Evolutionary conservation across 1,140 invertebrate genomes (phyloP).

Genomic region (Riptortus pedestris): DNA sequence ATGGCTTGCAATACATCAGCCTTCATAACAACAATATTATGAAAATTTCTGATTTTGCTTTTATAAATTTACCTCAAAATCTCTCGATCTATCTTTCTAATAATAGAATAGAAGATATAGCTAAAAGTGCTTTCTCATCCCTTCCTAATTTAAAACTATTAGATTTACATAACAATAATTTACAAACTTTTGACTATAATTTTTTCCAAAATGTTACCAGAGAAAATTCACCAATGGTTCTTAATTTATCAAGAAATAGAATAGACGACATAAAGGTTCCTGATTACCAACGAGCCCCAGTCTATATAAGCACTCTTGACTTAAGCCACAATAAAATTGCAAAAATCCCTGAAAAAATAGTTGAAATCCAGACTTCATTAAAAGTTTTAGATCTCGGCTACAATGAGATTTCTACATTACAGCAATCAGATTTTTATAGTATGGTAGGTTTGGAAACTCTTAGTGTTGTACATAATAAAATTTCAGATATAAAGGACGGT

Average conservation of each 20-base stretch:
- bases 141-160: constrained; percentile 55
- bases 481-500: constrained; percentile 55
- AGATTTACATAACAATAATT: constrained; percentile 59
- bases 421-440: constrained; percentile 57
- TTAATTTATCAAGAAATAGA: constrained; percentile 59
- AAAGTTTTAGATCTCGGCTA: constrained; percentile 57
- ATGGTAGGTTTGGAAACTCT: constrained; percentile 60
- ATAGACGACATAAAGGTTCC: constrained; percentile 46
- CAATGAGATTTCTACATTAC: constrained; percentile 59
- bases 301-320: constrained; percentile 54
- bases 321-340: constrained; percentile 55
- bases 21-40: constrained; percentile 59
- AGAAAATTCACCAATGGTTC: constrained; percentile 45
- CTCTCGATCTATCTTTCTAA: constrained; percentile 56
- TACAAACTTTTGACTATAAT: constrained; percentile 53
- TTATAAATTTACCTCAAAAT: constrained; percentile 53
- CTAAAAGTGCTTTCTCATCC: constrained; percentile 52
- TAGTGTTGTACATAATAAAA: constrained; percentile 59
- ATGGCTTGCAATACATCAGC: constrained; percentile 54
- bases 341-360: constrained; percentile 52
- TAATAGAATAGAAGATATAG: constrained; percentile 51
- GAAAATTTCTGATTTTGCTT: constrained; percentile 44
- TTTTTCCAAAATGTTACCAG: constrained; percentile 55
- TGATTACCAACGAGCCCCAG: constrained; percentile 35
- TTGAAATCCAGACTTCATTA: constrained; percentile 47